Evolutionary conservation across 2,113 vertebrate genomes (phyloP).

Genomic region (Gymnobelideus leadbeateri): DNA sequence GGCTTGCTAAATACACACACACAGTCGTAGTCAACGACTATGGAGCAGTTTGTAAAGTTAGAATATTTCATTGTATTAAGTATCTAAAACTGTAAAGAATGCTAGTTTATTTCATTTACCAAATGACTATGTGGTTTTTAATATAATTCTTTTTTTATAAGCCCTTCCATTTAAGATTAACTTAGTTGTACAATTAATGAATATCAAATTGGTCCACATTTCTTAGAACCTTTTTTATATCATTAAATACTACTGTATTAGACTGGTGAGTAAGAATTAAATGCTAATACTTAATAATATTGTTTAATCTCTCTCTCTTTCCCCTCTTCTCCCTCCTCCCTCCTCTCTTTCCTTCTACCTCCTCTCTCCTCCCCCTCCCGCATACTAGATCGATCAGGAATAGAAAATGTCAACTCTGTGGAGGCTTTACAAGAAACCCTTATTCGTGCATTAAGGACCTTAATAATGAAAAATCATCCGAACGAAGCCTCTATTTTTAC

Average conservation of each 20-base stretch:
- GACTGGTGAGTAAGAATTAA: conserved; percentile 1
- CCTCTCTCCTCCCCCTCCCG: background rate
- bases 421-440: conserved; percentile 97
- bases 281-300: conserved; percentile 8
- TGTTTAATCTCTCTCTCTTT: background rate
- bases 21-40: background rate
- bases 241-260: background rate
- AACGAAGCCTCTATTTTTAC: conserved; percentile 96
- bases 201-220: background rate
- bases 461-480: conserved; percentile 96
- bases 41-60: background rate
- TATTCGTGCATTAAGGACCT: conserved; percentile 94
- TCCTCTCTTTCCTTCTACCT: background rate
- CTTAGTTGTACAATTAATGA: background rate
- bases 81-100: background rate
- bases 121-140: background rate
- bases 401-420: conserved; percentile 94
- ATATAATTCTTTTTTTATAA: background rate
- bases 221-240: conserved; percentile 44
- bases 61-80: background rate
- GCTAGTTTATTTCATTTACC: background rate
- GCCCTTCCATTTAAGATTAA: background rate
- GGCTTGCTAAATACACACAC: background rate
- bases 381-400: conserved; percentile 93
- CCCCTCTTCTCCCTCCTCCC: background rate